These are phyloP conservation scores for Panagrolaimus sp. DNA, from an alignment of 1,140 invertebrate species.

Conservation along the genomic window DNA sequence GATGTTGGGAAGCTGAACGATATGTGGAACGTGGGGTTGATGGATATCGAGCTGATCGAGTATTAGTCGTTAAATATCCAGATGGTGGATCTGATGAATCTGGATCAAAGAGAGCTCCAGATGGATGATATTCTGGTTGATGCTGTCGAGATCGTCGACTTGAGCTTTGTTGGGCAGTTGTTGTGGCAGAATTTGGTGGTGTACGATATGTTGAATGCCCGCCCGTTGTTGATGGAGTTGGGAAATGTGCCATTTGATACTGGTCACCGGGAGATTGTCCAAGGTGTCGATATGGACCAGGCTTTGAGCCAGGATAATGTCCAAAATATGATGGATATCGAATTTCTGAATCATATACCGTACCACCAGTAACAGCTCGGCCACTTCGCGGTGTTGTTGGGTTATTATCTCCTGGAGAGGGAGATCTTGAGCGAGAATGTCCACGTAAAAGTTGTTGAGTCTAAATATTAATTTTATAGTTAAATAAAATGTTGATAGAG, in stretches of 20 bases:
- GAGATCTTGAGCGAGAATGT: neutral
- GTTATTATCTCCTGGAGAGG: neutral
- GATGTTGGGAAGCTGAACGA: neutral
- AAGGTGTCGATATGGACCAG: neutral
- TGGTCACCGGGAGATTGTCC: neutral
- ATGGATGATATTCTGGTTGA: neutral
- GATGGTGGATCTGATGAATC: neutral
- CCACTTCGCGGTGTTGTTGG: neutral
- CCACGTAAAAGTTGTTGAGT: conserved; percentile 1
- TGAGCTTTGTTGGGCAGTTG: neutral
- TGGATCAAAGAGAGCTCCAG: neutral
- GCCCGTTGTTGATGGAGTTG: neutral
- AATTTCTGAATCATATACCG: neutral
- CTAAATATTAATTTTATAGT: neutral
- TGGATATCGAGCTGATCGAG: neutral
- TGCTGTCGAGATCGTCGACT: neutral
- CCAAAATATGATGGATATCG: conserved; percentile 6
- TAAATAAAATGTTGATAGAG: too few species aligned
- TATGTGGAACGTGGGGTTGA: neutral
- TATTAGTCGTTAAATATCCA: too few species aligned
- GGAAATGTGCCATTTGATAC: conserved; percentile 4
- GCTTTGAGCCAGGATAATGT: neutral
- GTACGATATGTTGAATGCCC: neutral
- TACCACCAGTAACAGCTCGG: neutral
- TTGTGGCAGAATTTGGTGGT: neutral